Percentiles rank a stretch among this genome's conserved stretches.
Conservation (phyloP, 2,113 vertebrate genomes). For the Cyanoderma ruficeps region DNA sequence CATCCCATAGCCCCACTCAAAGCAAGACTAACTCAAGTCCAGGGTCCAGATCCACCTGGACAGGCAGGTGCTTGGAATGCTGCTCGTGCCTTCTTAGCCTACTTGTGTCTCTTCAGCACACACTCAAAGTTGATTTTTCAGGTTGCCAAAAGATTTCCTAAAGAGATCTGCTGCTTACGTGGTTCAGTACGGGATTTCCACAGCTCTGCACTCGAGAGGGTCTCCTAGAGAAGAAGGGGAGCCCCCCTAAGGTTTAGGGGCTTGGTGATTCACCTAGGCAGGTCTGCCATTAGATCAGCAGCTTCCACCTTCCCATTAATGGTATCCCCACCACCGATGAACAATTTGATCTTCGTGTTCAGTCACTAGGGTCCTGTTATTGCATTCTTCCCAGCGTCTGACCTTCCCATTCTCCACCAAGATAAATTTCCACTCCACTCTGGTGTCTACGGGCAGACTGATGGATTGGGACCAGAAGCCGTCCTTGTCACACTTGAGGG, state of each 20-base stretch:
- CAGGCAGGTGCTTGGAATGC: not conserved
- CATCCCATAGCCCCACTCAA: not conserved
- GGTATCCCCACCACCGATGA: constrained; percentile 85
- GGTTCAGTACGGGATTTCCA: not conserved
- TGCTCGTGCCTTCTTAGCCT: not conserved
- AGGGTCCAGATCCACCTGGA: not conserved
- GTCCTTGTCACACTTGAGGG: constrained; percentile 75
- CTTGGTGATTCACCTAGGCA: not conserved
- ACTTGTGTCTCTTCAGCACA: not conserved
- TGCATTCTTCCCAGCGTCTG: constrained; percentile 91
- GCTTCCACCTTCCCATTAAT: constrained; percentile 41
- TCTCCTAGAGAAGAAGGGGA: not conserved
- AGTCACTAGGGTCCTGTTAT: constrained; percentile 83
- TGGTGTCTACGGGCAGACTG: constrained; percentile 78
- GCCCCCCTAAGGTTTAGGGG: not conserved
- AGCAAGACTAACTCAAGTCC: not conserved
- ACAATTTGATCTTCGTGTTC: constrained; percentile 77
- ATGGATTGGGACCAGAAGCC: constrained; percentile 85
- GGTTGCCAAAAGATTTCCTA: not conserved
- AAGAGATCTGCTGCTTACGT: not conserved
- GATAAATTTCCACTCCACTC: constrained; percentile 93
- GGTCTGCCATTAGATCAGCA: not conserved
- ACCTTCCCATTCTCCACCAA: constrained; percentile 86
- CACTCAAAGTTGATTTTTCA: not conserved
- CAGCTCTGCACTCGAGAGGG: not conserved